A percentile compares a stretch with the other conserved stretches of the same genome.
phyloP scores from a whole-genome alignment of 1,140 invertebrate species.

The Samia ricini region DNA sequence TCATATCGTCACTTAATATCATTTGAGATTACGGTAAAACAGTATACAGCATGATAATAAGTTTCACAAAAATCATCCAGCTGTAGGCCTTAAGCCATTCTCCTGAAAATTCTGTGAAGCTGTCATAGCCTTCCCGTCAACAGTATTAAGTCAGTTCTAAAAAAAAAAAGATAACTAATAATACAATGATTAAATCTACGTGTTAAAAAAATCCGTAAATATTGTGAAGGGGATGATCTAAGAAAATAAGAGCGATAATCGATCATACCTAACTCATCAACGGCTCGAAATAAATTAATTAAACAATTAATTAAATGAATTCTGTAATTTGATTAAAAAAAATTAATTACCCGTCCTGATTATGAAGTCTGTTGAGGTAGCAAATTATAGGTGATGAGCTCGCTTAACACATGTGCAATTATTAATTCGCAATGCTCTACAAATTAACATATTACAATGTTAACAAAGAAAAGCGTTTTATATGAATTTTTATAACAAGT shows the following conservation, averaged over 20 bases:
- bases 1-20: no score
- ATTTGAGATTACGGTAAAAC: no score
- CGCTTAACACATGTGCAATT: background rate
- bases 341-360: slow-evolving; percentile 9
- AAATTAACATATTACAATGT: background rate
- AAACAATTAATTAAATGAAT: slow-evolving; percentile 14
- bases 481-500: no score
- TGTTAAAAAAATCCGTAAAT: no score
- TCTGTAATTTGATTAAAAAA: slow-evolving; percentile 21
- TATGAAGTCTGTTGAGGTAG: background rate
- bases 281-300: background rate
- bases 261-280: background rate
- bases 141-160: background rate
- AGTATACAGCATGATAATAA: no score
- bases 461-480: background rate
- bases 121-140: background rate
- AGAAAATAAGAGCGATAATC: no score
- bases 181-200: no score
- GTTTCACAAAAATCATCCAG: no score
- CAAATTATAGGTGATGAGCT: background rate
- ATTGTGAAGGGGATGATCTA: no score
- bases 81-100: background rate
- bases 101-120: background rate
- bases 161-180: no score
- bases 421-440: background rate